Evolutionary conservation across 1,140 invertebrate species (phyloP).

Genomic region (Onthophagus taurus): DNA sequence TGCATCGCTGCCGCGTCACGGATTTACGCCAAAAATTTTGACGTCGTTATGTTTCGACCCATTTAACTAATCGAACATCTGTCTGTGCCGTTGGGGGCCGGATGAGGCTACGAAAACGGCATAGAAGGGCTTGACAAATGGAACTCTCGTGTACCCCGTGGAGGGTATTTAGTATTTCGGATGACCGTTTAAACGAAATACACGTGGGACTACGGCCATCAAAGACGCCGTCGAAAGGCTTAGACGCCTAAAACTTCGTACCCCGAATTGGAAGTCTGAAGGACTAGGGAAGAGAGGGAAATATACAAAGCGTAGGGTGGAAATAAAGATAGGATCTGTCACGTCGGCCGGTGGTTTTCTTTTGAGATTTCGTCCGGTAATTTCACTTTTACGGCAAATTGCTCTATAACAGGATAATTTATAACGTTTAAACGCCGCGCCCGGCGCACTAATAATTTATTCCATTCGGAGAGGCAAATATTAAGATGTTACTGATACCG

Average conservation of each 20-base stretch:
- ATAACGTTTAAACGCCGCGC: conserved; percentile 20
- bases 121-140: conserved; percentile 26
- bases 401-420: conserved; percentile 30
- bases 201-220: too few relatives aligned
- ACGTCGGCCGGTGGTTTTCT: neutral
- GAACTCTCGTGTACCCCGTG: conserved; percentile 24
- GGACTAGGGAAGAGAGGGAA: neutral
- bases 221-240: too few relatives aligned
- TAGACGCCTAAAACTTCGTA: too few relatives aligned
- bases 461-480: conserved; percentile 28
- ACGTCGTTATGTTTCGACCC: conserved; percentile 21
- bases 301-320: neutral
- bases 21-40: too few relatives aligned
- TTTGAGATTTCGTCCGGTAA: conserved; percentile 16
- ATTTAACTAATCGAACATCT: conserved; percentile 24
- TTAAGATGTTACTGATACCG: conserved; percentile 30
- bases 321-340: conserved; percentile 1
- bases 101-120: too few relatives aligned
- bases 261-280: neutral
- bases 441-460: conserved; percentile 28
- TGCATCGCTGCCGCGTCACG: too few relatives aligned
- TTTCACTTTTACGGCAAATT: conserved; percentile 29
- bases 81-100: conserved; percentile 19
- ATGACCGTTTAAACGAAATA: too few relatives aligned
- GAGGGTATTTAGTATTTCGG: conserved; percentile 30